Conservation (phyloP, 1,140 invertebrate species). For the Copidosoma floridanum region DNA sequence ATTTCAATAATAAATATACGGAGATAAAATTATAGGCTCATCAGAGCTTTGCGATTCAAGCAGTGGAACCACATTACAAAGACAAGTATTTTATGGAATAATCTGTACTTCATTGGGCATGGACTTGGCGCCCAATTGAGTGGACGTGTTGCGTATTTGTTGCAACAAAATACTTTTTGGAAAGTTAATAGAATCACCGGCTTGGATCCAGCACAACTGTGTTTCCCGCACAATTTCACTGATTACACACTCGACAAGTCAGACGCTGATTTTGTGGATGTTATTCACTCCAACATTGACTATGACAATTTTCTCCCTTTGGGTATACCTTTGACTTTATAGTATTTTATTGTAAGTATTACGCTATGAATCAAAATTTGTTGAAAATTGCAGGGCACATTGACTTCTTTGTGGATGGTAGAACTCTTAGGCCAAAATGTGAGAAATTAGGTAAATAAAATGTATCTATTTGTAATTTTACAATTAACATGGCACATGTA, state of each 20-base stretch:
- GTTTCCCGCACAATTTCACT: conserved; percentile 58
- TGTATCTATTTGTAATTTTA: too few species aligned
- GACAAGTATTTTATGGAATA: not conserved
- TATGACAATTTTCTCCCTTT: too few species aligned
- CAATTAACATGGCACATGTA: too few species aligned
- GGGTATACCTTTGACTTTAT: too few species aligned
- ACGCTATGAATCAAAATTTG: too few species aligned
- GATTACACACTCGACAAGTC: conserved; percentile 58
- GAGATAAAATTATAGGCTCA: conserved; percentile 7
- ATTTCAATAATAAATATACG: too few species aligned
- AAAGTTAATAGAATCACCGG: conserved; percentile 53
- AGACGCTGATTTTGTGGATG: conserved; percentile 68
- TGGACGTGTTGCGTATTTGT: conserved; percentile 4
- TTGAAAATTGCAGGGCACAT: conserved; percentile 19
- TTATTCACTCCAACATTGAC: conserved; percentile 62
- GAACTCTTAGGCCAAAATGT: conserved; percentile 9
- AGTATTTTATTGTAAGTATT: too few species aligned
- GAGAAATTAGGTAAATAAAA: too few species aligned
- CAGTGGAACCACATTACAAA: not conserved
- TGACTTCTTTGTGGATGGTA: conserved; percentile 20
- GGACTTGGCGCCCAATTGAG: conserved; percentile 23
- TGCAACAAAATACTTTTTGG: conserved; percentile 19
- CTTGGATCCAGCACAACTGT: conserved; percentile 67
- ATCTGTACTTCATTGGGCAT: conserved; percentile 21
- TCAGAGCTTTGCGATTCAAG: not conserved